Base-by-base conservation (phyloP, 2,113 vertebrate genomes). In the western clawed frog (Xenopus tropicalis) region DNA sequence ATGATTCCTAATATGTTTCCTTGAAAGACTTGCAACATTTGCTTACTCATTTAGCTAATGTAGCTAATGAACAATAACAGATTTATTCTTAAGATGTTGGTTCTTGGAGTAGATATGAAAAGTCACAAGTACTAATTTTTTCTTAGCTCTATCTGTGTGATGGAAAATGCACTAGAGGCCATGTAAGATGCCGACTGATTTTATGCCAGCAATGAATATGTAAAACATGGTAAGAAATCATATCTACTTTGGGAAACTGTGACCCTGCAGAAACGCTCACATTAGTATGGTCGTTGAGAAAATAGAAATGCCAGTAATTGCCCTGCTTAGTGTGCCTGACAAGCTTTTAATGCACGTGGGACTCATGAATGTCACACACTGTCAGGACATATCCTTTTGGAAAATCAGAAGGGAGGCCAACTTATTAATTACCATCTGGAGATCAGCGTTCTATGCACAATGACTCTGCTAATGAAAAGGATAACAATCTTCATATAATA, bases 181-280 rank as follows among this genome's bases (percentile, higher is more conserved):
- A 29, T 66, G 51, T 73, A 29, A 66, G 20, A 66, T 58, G 62
- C 66, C 71, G 29, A 66, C 20, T 24, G 20, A 51, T 16, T 65
- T 73, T 29, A 54, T 19, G 58, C 7, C 24, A 66, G 14, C 29
- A 13, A 16, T n/a, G 51, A 73, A 73, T 44, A 51, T 46, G 62
- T 7, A 73, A 44, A 24, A n/a, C 51, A n/a, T 43, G 19, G 61
- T 37, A 43, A 72, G 21, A 44, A 10, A 42, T 72, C 29, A 65
- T 57, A 57, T 6, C 29, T 21, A 14, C 46, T 48, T 8, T 48
- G 24, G 22, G 23, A 72, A 64, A 37, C 11, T 52, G 44, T 13
- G 23, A 62, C 61, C 13, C 42, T 29, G 43, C n/a, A 52, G 42
- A 10, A 62, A 71, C 22, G 11, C 19, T 62, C 69, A 12, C 22